Evolutionary conservation across 2,113 vertebrate species (phyloP), one percentile per base, ranked within the genome.

Genomic region (Bubalus kerabau): DNA sequence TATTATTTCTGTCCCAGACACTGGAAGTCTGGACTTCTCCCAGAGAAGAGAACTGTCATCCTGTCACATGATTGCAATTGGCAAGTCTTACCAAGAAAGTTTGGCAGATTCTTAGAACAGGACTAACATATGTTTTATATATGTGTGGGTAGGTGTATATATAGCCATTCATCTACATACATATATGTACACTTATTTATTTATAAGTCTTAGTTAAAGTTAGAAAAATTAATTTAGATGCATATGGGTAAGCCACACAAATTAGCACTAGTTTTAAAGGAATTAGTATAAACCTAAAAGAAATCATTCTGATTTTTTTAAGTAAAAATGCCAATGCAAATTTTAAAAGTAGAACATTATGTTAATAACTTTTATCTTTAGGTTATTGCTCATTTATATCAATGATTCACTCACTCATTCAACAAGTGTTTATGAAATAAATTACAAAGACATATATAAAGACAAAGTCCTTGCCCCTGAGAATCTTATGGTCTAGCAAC

Each of bases 41-140:
- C 98, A 98, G 97, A 91, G 97, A 98, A 98, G 95, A 98, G 97
- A 98, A 96, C 98, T 98, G 98, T 97, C 98, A 97, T 98, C 96
- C 96, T 57, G 95, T 98, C 98, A 98, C 95, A 94, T 98, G 98
- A 97, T 67, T 96, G 95, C 97, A 98, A 95, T 98, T 98, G 98
- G 98, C 98, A 98, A 98, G 97, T 98, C 95, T 95, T 94, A 98
- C 97, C 97, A 97, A 96, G 97, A 98, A 97, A 98, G 74, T 97
- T 97, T 98, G 98, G 98, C 98, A 98, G 98, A 97, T 91, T 94
- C 97, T 97, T 92, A 97, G 95, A 98, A 89, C 96, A 97, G 97
- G 97, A 98, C 97, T 98, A 98, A 97, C 98, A 98, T 98, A 98
- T 98, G 98, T 97, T 98, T 98, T 98, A 97, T 98, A 97, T 98